Base-by-base conservation (phyloP, 23 tunicate species). In the Pegea sp. region DNA sequence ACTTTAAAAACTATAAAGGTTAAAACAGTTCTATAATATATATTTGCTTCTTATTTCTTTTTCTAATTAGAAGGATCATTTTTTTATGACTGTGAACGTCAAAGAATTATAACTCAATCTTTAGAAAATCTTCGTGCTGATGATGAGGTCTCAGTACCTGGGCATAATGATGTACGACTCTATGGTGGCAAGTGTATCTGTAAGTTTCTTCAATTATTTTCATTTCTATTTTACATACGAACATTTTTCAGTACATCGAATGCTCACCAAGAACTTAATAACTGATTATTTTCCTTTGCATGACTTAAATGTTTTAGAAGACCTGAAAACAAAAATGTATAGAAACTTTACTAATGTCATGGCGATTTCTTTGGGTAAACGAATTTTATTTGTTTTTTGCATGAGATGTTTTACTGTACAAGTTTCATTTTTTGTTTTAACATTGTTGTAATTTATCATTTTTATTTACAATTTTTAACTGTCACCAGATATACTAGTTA, bases 41-140 rank as follows among this genome's bases (percentile, higher is more conserved):
- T 11, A 11, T 13, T 50, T 50, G 56, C 8, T 13, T 11, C 6
- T 13, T 6, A 21, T 13, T 50, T 20, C 56, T 50, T 18, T 50
- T n/a, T n/a, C n/a, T n/a, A n/a, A n/a, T n/a, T n/a, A 73, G 81
- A 73, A 64, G 81, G 65, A 34, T n/a, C 55, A 2, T 73, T 73
- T 53, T 33, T 73, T 1, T 5, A 46, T 16, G 81, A 73, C 16
- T 49, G 81, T 64, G 81, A 73, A 30, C 33, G 38, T 25, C 64
- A 65, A n/a, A 24, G 44, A 44, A 57, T 73, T 20, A 58, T 73
- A 4, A 73, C 60, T 38, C 21, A 26, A 2, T 66, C 60, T 33
- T 52, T 73, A 42, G 65, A 73, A 51, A 57, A 57, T 22, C 34
- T 73, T 2, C 53, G 81, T 30, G 65, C 81, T 8, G 26, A 20